phyloP scores from a whole-genome alignment of 2,888 invertebrate species.

The Eupithecia abbreviata region DNA sequence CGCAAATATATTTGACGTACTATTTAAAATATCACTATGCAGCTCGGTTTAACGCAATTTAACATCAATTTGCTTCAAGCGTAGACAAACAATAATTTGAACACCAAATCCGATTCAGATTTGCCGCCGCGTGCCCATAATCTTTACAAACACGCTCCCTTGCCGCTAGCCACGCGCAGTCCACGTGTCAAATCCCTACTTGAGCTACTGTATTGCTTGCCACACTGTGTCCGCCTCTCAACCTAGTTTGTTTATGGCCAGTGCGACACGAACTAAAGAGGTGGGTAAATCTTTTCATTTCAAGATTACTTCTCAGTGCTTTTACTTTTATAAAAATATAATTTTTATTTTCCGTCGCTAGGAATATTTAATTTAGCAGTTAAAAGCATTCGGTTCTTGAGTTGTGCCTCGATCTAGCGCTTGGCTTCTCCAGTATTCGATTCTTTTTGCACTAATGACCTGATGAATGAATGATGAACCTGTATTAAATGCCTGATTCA shows the following conservation, averaged over 20 bases:
- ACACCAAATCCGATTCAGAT: constrained; percentile 13
- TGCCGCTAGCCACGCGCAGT: constrained; percentile 3
- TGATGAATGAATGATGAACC: background rate
- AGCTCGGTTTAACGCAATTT: constrained; percentile 6
- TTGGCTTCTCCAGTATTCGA: no score
- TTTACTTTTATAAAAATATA: background rate
- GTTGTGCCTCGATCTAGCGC: no score
- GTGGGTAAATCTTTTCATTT: background rate
- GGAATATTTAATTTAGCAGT: no score
- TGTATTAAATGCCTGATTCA: background rate
- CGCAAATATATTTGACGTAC: background rate
- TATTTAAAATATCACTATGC: background rate
- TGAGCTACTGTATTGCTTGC: constrained; percentile 13
- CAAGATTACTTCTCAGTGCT: background rate
- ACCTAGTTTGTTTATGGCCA: constrained; percentile 15
- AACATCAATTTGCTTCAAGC: background rate
- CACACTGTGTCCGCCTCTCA: constrained; percentile 17
- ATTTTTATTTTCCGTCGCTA: no score
- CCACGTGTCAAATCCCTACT: constrained; percentile 29
- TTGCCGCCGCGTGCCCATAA: constrained; percentile 14
- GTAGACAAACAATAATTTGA: background rate
- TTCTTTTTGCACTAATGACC: no score
- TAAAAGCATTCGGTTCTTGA: no score
- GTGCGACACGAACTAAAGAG: background rate
- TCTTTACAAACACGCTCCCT: constrained; percentile 25